Conservation (phyloP, 1,140 invertebrate genomes). For the Plodia interpunctella region DNA sequence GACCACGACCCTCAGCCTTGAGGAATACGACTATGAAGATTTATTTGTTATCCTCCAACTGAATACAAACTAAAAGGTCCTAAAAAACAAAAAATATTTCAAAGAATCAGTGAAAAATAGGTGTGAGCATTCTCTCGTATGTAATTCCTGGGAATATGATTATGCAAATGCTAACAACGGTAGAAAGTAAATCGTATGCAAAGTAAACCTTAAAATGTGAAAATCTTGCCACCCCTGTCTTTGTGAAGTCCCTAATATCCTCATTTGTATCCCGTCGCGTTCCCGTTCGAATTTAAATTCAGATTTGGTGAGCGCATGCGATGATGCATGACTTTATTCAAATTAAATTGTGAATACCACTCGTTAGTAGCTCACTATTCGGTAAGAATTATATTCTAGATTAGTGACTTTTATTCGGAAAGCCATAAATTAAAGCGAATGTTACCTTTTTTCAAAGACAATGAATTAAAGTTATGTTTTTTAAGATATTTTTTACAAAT, state of each 20-base stretch:
- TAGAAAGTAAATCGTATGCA: constrained; percentile 4
- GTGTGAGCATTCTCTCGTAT: background rate
- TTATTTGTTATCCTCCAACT: background rate
- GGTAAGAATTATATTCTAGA: background rate
- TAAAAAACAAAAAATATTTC: background rate
- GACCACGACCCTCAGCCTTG: no score
- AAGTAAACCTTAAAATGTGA: constrained; percentile 7
- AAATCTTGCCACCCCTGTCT: background rate
- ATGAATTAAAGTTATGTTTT: no score
- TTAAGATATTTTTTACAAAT: no score
- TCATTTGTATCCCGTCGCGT: constrained; percentile 5
- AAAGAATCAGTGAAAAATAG: background rate
- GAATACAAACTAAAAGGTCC: background rate
- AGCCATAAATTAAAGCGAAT: no score
- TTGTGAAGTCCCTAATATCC: constrained; percentile 6
- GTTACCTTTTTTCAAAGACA: no score
- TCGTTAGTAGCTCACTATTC: background rate
- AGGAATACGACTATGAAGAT: no score
- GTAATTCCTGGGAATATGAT: constrained; percentile 2
- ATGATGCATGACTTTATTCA: constrained; percentile 4
- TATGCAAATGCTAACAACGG: background rate
- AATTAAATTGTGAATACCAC: background rate
- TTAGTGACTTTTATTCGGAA: no score
- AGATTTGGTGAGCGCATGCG: constrained; percentile 1
- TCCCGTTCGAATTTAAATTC: constrained; percentile 4